Evolutionary conservation across 2,113 vertebrate genomes (phyloP).

Genomic region (Sinocyclocheilus anophthalmus): DNA sequence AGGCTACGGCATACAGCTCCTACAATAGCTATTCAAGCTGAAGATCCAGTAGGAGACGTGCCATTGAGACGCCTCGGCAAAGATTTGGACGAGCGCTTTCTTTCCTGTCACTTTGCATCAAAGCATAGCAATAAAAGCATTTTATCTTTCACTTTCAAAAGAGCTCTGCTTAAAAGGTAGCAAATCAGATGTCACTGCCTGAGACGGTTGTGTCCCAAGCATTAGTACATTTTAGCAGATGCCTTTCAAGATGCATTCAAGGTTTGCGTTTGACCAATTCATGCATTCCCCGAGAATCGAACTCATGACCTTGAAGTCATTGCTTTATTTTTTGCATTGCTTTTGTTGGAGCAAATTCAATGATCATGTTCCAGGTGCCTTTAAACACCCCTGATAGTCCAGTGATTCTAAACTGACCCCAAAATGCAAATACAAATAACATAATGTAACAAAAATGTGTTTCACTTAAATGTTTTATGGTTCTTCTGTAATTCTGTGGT

Average conservation of each 20-base stretch:
- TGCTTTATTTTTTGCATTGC: too few relatives aligned
- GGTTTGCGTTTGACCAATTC: neutral
- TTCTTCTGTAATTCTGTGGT: too few relatives aligned
- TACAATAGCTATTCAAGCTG: conserved; percentile 35
- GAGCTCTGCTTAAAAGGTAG: neutral
- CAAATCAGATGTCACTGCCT: neutral
- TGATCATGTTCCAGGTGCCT: neutral
- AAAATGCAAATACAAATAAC: too few relatives aligned
- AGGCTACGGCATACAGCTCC: conserved; percentile 23
- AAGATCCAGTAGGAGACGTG: conserved; percentile 28
- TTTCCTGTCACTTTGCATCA: neutral
- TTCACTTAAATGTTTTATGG: too few relatives aligned
- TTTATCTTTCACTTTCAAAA: neutral
- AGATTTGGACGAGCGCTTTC: neutral
- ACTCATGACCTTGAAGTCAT: neutral
- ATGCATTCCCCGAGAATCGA: neutral
- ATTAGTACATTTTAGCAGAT: neutral
- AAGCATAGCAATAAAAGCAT: neutral
- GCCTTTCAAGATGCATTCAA: neutral
- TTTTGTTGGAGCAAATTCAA: neutral
- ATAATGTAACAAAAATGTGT: too few relatives aligned
- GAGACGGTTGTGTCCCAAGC: neutral
- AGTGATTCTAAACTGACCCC: too few relatives aligned
- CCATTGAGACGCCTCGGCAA: conserved; percentile 6
- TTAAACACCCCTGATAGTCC: neutral